Base-by-base conservation (phyloP, 2,888 invertebrate species). In the Helleia helle region DNA sequence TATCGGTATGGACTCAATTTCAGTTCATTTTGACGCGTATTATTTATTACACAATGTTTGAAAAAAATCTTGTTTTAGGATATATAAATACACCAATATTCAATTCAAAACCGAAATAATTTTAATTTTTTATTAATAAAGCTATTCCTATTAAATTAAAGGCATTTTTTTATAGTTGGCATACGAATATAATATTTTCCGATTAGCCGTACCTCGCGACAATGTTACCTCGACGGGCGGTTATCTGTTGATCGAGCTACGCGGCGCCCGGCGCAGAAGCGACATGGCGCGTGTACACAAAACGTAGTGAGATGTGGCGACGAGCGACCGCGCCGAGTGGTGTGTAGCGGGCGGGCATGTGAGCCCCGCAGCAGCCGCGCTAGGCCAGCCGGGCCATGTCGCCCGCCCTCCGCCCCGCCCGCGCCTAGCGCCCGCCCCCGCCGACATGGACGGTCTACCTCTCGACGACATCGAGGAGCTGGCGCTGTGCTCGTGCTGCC, bases 401-500 rank as follows among this genome's bases (percentile, higher is more conserved):
- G n/a, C n/a, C n/a, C n/a, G n/a, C 42, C 43, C 40, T 11, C 58
- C 59, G 59, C 59, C 58, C 59, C 62, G 57, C 15, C 14, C 4
- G 18, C 5, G 18, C 3, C 18, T 5, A 18, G 4, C 4, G 18
- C 18, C 5, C 18, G 18, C 18, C 18, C 18, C 18, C 22, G 2
- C 22, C 22, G 22, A 22, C 22, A 87, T 89, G 87, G 88, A 89
- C 81, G 83, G 86, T 71, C 77, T 83, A 55, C 83, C 88, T 65
- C 81, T 88, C 65, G 87, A 88, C 58, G 90, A 91, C 73, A 86
- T 91, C 68, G 91, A 91, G 75, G 91, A 91, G 79, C 84, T 92
- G 70, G 89, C 90, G 70, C 80, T 89, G 61, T 91, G 93, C 87
- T 90, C 90, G 62, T 90, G 88, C 67, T 92, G 92, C 86, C 90